A percentile compares a stretch with the other conserved stretches of the same genome.
phyloP scores from a whole-genome alignment of 2,888 invertebrate genomes.

The Timema cristinae region DNA sequence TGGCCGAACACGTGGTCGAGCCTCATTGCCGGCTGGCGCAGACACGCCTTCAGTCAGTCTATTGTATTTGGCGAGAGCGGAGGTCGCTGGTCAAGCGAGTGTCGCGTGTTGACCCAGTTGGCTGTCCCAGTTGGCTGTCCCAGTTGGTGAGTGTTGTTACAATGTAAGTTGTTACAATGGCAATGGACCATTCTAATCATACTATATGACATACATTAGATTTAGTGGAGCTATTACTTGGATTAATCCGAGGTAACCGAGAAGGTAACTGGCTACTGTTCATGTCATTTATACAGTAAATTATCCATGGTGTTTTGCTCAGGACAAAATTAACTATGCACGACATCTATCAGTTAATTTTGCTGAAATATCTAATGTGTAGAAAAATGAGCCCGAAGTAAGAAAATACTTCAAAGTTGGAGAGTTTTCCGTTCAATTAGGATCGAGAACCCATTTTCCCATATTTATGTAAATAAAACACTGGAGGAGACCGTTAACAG shows the following conservation, averaged over 20 bases:
- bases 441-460: background rate
- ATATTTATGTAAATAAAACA: background rate
- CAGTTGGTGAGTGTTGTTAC: no score
- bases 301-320: slow-evolving; percentile 3
- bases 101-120: no score
- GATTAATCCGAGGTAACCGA: background rate
- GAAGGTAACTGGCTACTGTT: slow-evolving; percentile 9
- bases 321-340: background rate
- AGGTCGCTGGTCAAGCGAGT: no score
- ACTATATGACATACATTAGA: background rate
- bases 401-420: background rate
- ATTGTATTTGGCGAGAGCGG: no score
- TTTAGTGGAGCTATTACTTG: background rate
- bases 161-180: no score
- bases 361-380: slow-evolving; percentile 1
- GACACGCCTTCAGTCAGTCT: no score
- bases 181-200: background rate
- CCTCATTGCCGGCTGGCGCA: no score
- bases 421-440: background rate
- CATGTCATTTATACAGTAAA: background rate
- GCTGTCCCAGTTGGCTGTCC: no score
- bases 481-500: background rate
- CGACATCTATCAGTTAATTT: slow-evolving; percentile 1
- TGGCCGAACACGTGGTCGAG: no score
- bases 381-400: background rate